Base-by-base conservation (phyloP, 2,113 vertebrate genomes). In the Phalacrocorax carbo region DNA sequence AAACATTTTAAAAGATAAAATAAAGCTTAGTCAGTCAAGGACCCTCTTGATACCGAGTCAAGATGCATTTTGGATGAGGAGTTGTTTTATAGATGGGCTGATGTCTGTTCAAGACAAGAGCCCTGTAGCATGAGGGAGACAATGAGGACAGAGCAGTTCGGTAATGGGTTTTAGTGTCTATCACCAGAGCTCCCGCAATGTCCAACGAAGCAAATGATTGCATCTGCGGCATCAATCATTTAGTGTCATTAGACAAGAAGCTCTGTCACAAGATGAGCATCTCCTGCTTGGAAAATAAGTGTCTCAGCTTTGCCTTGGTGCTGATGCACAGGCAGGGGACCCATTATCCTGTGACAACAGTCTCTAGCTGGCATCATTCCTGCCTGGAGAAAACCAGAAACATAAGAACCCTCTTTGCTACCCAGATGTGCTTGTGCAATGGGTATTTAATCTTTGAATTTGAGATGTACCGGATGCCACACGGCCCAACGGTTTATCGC, bases 151-250 rank as follows among this genome's bases (percentile, higher is more conserved):
- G 69, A 73, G 55, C 5, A 4, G 82, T 14, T n/a, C 58, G 13
- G 27, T 27, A 15, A 13, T 21, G 64, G 86, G 30, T 86, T 83
- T 72, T 36, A 10, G 3, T 1, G 11, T 10, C 30, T 51, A 23
- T 40, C 71, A 18, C 69, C 86, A 2, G 27, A 29, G 64, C 73
- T 52, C 78, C 80, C 5, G 2, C 52, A 1, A 36, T 1, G 15
- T 49, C 82, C 92, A 80, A 3, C 1, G 3, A 78, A 90, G 88
- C 93, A 61, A 44, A 49, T 38, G 82, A 70, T 83, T 34, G 55
- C 49, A 40, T 73, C 79, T 65, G 58, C 8, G 3, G 60, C 93
- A 95, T 86, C 88, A 83, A 71, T 94, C 80, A 96, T 82, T 92
- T 82, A 84, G 88, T 12, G 60, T n/a, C 86, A 30, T 72, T 72